These are phyloP conservation scores for Petrolisthes cinctipes DNA, from an alignment of 2,888 invertebrate genomes.

Conservation along the genomic window DNA sequence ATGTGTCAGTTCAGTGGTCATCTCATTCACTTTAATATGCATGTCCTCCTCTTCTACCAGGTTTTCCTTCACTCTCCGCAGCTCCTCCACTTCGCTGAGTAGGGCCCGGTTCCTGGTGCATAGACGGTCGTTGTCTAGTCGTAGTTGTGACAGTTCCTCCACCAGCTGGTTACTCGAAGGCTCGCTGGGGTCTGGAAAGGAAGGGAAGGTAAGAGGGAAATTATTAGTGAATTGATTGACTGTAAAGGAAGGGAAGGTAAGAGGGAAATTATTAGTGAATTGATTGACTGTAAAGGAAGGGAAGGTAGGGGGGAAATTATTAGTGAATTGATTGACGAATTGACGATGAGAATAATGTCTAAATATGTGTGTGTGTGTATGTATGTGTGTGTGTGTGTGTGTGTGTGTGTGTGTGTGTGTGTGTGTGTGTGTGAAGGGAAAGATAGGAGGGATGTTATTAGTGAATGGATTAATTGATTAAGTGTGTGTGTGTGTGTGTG, in stretches of 20 bases:
- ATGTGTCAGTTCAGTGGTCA: constrained; percentile 77
- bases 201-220: background rate
- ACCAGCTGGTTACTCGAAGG: constrained; percentile 47
- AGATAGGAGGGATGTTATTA: background rate
- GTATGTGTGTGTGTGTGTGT: background rate
- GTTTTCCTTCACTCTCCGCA: constrained; percentile 83
- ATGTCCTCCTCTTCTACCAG: constrained; percentile 73
- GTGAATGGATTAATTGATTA: background rate
- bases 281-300: background rate
- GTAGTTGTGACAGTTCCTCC: constrained; percentile 53
- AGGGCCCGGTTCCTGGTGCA: constrained; percentile 68
- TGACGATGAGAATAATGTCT: too few species aligned
- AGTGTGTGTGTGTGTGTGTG: background rate
- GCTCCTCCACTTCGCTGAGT: constrained; percentile 69
- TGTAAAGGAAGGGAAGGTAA: background rate
- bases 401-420: background rate
- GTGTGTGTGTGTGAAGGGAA: background rate
- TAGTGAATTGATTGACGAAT: background rate
- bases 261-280: background rate
- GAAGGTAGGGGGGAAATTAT: background rate
- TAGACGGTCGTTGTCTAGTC: constrained; percentile 67
- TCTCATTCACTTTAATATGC: constrained; percentile 76
- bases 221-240: background rate
- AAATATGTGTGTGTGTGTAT: background rate
- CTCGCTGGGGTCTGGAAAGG: constrained; percentile 51